phyloP scores from a whole-genome alignment of 2,888 invertebrate species.

The Lasioglossum villosulum region DNA sequence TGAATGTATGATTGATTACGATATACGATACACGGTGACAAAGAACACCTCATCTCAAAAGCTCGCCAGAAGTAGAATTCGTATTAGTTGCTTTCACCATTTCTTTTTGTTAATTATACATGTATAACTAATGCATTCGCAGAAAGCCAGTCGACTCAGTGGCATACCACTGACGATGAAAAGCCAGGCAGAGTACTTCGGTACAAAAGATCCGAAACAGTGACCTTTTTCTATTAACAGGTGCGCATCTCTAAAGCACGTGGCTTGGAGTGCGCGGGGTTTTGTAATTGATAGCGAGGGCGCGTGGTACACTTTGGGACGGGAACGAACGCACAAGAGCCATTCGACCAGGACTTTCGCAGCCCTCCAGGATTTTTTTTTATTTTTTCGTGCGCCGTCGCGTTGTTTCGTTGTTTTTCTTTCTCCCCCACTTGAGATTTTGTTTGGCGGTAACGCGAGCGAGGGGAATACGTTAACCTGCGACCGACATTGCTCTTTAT shows the following conservation, averaged over 20 bases:
- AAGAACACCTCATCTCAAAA: background rate
- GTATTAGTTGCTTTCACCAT: background rate
- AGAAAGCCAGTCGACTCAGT: background rate
- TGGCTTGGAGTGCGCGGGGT: conserved; percentile 26
- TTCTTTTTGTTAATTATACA: background rate
- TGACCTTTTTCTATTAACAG: conserved; percentile 1
- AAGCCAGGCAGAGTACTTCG: background rate
- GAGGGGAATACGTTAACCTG: conserved; percentile 21
- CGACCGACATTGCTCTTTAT: conserved; percentile 9
- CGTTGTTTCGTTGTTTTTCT: conserved; percentile 33
- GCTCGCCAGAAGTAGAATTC: background rate
- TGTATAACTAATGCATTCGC: background rate
- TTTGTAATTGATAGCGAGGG: conserved; percentile 56
- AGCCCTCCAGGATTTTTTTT: conserved; percentile 7
- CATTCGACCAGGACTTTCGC: conserved; percentile 35
- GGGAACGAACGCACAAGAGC: conserved; percentile 45
- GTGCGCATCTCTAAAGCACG: conserved; percentile 9
- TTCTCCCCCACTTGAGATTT: conserved; percentile 23
- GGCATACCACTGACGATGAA: background rate
- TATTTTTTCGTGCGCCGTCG: background rate
- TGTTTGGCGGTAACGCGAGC: conserved; percentile 22
- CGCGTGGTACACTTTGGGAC: conserved; percentile 36
- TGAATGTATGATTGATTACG: background rate
- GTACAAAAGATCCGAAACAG: conserved; percentile 1
- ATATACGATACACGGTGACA: background rate